Base-by-base conservation (phyloP, 2,888 invertebrate genomes). In the Protonemura montana region DNA sequence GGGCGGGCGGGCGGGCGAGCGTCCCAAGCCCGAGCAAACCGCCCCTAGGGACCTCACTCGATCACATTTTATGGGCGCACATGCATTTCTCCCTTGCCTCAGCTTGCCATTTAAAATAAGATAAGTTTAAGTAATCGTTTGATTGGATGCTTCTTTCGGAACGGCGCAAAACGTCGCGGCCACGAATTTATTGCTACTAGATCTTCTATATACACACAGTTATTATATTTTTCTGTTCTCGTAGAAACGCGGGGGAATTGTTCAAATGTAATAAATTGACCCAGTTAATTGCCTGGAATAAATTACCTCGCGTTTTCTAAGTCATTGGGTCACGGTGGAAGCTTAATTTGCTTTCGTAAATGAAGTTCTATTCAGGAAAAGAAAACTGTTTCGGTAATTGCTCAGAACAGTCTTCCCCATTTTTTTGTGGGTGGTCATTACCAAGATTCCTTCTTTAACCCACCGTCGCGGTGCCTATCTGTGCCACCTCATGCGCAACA, bases 21-120 rank as follows among this genome's bases (percentile, higher is more conserved):
- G 35, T 10, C 81, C 81, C 59, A 21, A 21, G 16, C 59, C 59
- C 59, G 10, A 35, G 35, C 35, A 35, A 35, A 35, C 84, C 26
- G 84, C 76, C 25, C 84, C 26, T 3, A 35, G 41, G 25, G 29
- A 84, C 59, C 59, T 21, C 59, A 59, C 59, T 84, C 84, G 84
- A 84, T 84, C 84, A 84, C 28, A 84, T 76, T 76, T 59, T 59
- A 84, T 84, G 59, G 84, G 21, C 76, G 28, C 26, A 84, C 76
- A 81, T 81, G n/a, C 27, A 28, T 78, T 81, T 30, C 81, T 28
- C 29, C 81, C 28, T 29, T 81, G 29, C 81, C 29, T 29, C 28
- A n/a, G n/a, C 81, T 81, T 29, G 6, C 30, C 81, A 30, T 81
- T 81, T 81, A 81, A 81, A 81, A 81, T 81, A 81, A 81, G 28